These are phyloP conservation scores for Sylvilagus floridanus DNA, from an alignment of 2,797 vertebrate genomes.

Conservation along the genomic window DNA sequence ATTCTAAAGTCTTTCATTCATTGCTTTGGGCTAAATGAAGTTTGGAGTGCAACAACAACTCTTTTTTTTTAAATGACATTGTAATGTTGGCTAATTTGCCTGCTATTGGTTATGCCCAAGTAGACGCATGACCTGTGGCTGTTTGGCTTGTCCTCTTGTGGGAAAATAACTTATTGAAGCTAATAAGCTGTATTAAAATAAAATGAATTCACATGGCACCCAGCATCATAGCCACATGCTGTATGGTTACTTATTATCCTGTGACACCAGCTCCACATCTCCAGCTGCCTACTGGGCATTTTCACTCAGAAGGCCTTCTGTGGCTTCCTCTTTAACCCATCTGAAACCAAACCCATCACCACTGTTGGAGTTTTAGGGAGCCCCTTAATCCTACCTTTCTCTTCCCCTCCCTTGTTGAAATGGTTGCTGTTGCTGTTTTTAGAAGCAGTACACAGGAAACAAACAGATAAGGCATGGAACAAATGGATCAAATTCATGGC, in stretches of 20 bases:
- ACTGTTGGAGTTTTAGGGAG: background rate
- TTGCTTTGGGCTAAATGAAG: constrained; percentile 68
- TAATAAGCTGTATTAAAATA: constrained; percentile 77
- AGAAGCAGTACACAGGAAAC: constrained; percentile 14
- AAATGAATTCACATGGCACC: constrained; percentile 77
- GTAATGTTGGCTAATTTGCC: constrained; percentile 72
- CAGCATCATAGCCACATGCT: constrained; percentile 53
- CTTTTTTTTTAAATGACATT: constrained; percentile 50
- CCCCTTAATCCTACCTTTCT: background rate
- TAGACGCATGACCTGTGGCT: constrained; percentile 76
- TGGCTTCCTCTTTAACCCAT: constrained; percentile 53
- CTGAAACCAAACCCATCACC: background rate
- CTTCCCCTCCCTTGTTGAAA: background rate
- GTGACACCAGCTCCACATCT: constrained; percentile 44
- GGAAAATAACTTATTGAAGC: constrained; percentile 72
- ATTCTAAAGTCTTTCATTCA: constrained; percentile 47
- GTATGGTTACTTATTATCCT: constrained; percentile 53
- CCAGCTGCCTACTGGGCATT: constrained; percentile 69
- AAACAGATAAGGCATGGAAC: constrained; percentile 46
- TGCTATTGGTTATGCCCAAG: constrained; percentile 72
- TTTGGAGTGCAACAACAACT: constrained; percentile 66
- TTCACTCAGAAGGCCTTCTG: constrained; percentile 30
- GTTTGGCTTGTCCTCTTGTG: constrained; percentile 73
- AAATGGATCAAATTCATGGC: background rate
- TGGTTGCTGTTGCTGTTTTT: background rate